Base-by-base conservation (phyloP, 2,888 invertebrate species). In the Spialia ferax region DNA sequence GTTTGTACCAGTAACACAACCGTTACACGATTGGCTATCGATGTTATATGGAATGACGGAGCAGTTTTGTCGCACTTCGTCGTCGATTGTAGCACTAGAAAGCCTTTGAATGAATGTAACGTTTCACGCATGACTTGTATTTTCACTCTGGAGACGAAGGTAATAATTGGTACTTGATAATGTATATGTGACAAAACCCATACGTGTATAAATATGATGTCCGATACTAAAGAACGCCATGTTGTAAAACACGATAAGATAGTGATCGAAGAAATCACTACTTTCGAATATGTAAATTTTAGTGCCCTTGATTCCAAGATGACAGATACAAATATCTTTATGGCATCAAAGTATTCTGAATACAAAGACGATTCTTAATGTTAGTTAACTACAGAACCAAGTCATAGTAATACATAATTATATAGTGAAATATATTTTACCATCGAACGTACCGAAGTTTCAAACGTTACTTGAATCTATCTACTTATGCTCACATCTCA, bases 111-210 rank as follows among this genome's bases (percentile, higher is more conserved):
- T 61, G 66, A 15, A 60, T 26, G 11, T 67, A 62, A 61, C 35
- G 61, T 68, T 54, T 32, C 69, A 56, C 70, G 72, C 71, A 71
- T 74, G 73, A 71, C 64, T 69, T 20, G 72, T 64, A 32, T 56
- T 69, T 70, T 70, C 18, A 63, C 52, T 68, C 52, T 63, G 68
- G 63, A 66, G 52, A 67, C 62, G 76, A 76, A 76, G 78, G 76
- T 65, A 77, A 79, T 75, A 79, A 80, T 82, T 74, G 77, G 77
- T 69, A 73, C 70, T 71, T 77, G 78, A 80, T 81, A 79, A 79
- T 73, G 70, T 72, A 75, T 80, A 75, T 73, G 76, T 79, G 83
- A 86, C 81, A 83, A 82, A 82, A 79, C 20, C 50, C 20, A 20
- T 50, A 5, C 22, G 13, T 22, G 22, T 52, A 23, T 13, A 23